Conservation (phyloP, 2,888 invertebrate genomes). For the Coelopa pilipes region DNA sequence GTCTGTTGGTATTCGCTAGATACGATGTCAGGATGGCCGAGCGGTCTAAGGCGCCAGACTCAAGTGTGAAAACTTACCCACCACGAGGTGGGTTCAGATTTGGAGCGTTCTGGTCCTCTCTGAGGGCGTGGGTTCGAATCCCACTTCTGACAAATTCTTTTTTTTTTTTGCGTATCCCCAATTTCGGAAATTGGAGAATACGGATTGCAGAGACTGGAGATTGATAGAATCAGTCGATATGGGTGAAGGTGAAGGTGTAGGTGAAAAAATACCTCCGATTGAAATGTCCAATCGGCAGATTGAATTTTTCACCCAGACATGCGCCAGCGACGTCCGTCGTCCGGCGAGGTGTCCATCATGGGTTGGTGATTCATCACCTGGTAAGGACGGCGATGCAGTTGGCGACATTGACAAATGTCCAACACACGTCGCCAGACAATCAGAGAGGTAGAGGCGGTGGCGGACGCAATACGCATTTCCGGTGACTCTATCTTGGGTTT, state of each 20-base stretch:
- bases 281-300: too few species aligned
- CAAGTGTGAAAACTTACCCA: constrained; percentile 48
- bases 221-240: too few species aligned
- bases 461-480: too few species aligned
- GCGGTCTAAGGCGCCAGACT: constrained; percentile 65
- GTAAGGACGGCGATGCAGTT: background rate
- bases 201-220: too few species aligned
- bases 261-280: too few species aligned
- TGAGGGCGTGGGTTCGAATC: constrained; percentile 36
- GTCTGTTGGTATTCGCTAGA: background rate
- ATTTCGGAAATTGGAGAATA: background rate
- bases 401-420: constrained; percentile 2
- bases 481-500: too few species aligned
- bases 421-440: background rate
- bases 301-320: too few species aligned
- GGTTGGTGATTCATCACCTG: constrained; percentile 4
- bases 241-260: too few species aligned
- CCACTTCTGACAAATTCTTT: constrained; percentile 36
- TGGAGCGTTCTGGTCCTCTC: constrained; percentile 36
- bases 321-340: background rate
- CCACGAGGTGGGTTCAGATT: background rate
- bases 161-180: too few species aligned
- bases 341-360: too few species aligned
- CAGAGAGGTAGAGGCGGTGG: background rate
- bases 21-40: constrained; percentile 63